Base-by-base conservation (phyloP, 1,140 invertebrate species). In the Harlomillsia oculata region DNA sequence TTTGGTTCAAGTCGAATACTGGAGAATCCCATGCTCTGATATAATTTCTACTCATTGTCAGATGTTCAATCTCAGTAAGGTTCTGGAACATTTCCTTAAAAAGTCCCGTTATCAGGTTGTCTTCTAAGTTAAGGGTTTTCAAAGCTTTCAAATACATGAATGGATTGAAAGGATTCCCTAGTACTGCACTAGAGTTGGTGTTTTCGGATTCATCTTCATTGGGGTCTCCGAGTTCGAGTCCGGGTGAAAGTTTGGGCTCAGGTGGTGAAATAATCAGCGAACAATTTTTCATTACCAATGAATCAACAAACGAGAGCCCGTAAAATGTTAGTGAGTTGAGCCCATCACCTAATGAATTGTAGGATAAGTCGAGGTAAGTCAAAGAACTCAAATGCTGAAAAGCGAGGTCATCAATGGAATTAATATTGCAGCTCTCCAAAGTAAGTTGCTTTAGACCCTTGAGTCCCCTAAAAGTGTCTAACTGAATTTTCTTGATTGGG, bases 1-100 rank as follows among this genome's bases (percentile, higher is more conserved):
- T 65, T 3, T 63, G 62, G 56, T 76, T 72, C 1, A 67, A 55
- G 0, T 48, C 53, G 32, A 78, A 73, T 0, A 68, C 66, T 13
- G 59, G 67, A 3, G 64, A 54, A 20, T 74, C 72, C 77, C 78
- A 79, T 16, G 72, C 69, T 0, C 63, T 68, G 2, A 79, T 67
- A 63, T 72, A 53, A 79, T 80, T 1, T 67, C 67, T 20, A 67
- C 71, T 40, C 79, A 66, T 60, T 78, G 73, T 4, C 34, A 30
- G 5, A 5, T 29, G 0, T 39, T 25, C n/a, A n/a, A n/a, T n/a
- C n/a, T n/a, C n/a, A n/a, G n/a, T n/a, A n/a, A n/a, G n/a, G n/a
- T n/a, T n/a, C n/a, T n/a, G n/a, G n/a, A n/a, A n/a, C n/a, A n/a
- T n/a, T n/a, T n/a, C n/a, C n/a, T n/a, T n/a, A n/a, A n/a, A n/a